Evolutionary conservation across 1,140 invertebrate genomes (phyloP), one percentile per base, ranked within the genome.

Genomic region (Bilobella aurantiaca): DNA sequence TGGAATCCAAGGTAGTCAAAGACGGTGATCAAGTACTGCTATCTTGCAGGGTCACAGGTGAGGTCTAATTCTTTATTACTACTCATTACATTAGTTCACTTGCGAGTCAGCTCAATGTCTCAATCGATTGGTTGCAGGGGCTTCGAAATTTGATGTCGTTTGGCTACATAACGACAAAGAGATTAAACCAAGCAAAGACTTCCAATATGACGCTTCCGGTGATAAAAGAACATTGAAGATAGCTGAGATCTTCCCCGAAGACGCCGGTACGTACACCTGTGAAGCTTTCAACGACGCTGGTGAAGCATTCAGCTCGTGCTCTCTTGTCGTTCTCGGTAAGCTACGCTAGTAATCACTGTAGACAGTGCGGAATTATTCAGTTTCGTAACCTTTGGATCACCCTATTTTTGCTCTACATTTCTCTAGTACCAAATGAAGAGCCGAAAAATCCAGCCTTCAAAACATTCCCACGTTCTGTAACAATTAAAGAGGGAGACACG

Each of bases 161-260:
- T 98, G 94, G 95, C 81, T 96, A 49, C 92, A 96, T 78, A 94
- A 96, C 76, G 93, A 95, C 77, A 95, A 95, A 77, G 91, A 96
- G 77, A 95, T 98, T 73, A 95, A 93, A 78, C 89, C 92, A 0
- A 92, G 89, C 76, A 96, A 95, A 79, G 93, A 97, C 79, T 97
- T 98, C 83, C 86, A 91, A 75, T 96, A 95, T 75, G 85, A 87
- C 25, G 91, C 85, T 74, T 87, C 91, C 75, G 93, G 91, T 1
- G 92, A 95, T 76, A 88, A 88, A 64, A 90, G 94, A 78, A 91
- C 91, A 75, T 78, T 97, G 65, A 83, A 87, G 68, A 96, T 97
- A 68, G 86, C 90, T 21, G 93, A 97, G 77, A 92, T 96, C 74
- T 95, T 93, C 84, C 92, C 92, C 2, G 92, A 96, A 79, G 91